Evolutionary conservation across 2,888 invertebrate species (phyloP).

Genomic region (Pseudococcus viburni): DNA sequence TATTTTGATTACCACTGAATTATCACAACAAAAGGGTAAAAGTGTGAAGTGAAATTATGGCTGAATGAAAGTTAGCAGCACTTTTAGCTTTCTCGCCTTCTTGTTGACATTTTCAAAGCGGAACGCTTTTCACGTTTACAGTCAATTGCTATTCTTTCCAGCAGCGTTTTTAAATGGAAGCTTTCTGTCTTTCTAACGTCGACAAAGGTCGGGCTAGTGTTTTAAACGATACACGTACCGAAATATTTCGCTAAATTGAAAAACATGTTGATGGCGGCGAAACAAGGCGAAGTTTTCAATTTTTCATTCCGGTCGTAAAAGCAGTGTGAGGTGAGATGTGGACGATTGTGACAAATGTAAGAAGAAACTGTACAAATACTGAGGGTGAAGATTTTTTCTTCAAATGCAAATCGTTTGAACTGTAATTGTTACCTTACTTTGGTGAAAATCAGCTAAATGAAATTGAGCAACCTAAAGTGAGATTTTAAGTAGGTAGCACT

Average conservation of each 20-base stretch:
- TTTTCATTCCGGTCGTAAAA: too few relatives aligned
- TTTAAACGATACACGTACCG: neutral
- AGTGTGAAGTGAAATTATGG: conserved; percentile 29
- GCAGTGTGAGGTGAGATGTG: too few relatives aligned
- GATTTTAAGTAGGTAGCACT: too few relatives aligned
- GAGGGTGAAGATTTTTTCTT: too few relatives aligned
- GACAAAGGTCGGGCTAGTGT: conserved; percentile 30
- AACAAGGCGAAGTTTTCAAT: too few relatives aligned
- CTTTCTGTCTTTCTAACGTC: neutral
- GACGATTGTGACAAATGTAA: too few relatives aligned
- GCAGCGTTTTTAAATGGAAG: conserved; percentile 49
- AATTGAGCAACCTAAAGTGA: too few relatives aligned
- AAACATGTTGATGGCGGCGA: neutral
- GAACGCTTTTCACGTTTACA: conserved; percentile 46
- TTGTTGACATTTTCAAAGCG: conserved; percentile 48
- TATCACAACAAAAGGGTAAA: conserved; percentile 13
- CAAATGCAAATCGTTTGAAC: too few relatives aligned
- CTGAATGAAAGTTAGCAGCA: conserved; percentile 29
- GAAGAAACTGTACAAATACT: too few relatives aligned
- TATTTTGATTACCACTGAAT: conserved; percentile 53
- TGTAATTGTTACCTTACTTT: too few relatives aligned
- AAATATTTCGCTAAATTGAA: conserved; percentile 20
- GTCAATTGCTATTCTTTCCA: conserved; percentile 55
- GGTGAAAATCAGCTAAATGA: too few relatives aligned
- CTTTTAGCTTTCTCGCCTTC: conserved; percentile 40